These are phyloP conservation scores for Poeciliopsis turrubarensis DNA, from an alignment of 2,113 vertebrate species.

Conservation along the genomic window DNA sequence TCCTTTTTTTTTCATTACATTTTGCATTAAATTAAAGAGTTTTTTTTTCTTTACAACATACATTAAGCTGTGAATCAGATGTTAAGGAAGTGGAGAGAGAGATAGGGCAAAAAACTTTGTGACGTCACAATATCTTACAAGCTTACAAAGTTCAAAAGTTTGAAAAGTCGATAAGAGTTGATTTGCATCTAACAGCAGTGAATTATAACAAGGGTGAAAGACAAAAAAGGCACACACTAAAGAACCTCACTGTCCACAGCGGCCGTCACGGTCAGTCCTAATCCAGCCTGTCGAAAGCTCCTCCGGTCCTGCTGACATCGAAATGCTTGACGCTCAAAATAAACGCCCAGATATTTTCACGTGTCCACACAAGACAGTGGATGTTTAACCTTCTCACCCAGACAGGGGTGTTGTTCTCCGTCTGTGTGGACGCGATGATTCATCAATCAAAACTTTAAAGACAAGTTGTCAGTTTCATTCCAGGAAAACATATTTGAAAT, in stretches of 20 bases:
- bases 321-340: constrained; percentile 36
- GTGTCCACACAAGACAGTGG: constrained; percentile 30
- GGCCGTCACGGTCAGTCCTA: constrained; percentile 58
- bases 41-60: constrained; percentile 90
- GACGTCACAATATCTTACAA: constrained; percentile 97
- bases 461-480: constrained; percentile 21
- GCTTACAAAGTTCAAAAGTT: constrained; percentile 92
- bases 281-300: constrained; percentile 32
- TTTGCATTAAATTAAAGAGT: constrained; percentile 89
- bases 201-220: constrained; percentile 88
- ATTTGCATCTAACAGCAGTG: constrained; percentile 87
- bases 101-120: constrained; percentile 86
- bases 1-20: constrained; percentile 90
- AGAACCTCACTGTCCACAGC: constrained; percentile 78
- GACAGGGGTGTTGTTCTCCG: constrained; percentile 24
- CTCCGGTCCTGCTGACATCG: constrained; percentile 26
- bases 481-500: constrained; percentile 9
- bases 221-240: constrained; percentile 95
- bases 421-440: constrained; percentile 33
- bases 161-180: constrained; percentile 73
- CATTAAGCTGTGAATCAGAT: constrained; percentile 94
- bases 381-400: constrained; percentile 35
- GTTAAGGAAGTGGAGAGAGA: constrained; percentile 89
- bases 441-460: constrained; percentile 26
- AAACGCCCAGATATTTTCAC: constrained; percentile 34